A percentile compares a stretch with the other conserved stretches of the same genome.
Evolutionary conservation across 1,140 invertebrate species (phyloP).

Genomic region (Trichogramma pretiosum): DNA sequence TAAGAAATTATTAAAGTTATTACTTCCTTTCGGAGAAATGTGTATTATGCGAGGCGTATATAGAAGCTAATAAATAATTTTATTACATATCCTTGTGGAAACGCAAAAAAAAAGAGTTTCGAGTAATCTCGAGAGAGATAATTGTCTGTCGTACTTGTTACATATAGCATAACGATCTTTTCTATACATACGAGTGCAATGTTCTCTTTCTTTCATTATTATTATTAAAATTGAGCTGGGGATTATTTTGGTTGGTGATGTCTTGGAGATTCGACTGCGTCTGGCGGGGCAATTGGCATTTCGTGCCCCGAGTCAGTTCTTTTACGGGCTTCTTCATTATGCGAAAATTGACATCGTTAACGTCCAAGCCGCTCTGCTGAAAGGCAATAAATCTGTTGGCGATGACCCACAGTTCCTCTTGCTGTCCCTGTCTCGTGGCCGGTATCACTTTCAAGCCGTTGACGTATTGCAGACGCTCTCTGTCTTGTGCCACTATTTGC

Average conservation of each 20-base stretch:
- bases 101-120: no score
- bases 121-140: no score
- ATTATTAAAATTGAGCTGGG: no score
- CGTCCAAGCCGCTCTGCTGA: conserved; percentile 19
- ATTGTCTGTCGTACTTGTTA: no score
- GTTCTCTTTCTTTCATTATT: no score
- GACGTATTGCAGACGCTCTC: conserved; percentile 51
- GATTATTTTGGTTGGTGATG: background rate
- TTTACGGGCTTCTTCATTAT: conserved; percentile 22
- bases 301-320: conserved; percentile 26
- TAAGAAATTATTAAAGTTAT: no score
- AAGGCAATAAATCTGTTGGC: conserved; percentile 45
- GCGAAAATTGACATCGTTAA: conserved; percentile 28
- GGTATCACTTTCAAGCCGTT: conserved; percentile 53
- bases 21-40: no score
- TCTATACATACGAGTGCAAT: no score
- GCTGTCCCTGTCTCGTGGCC: conserved; percentile 43
- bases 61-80: no score
- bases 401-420: conserved; percentile 54
- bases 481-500: conserved; percentile 44
- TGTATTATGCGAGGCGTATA: no score
- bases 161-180: no score
- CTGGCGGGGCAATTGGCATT: background rate
- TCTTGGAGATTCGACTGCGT: background rate
- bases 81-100: no score